These are phyloP conservation scores for Cochlearius cochlearius DNA, from an alignment of 2,113 vertebrate genomes.

Conservation along the genomic window DNA sequence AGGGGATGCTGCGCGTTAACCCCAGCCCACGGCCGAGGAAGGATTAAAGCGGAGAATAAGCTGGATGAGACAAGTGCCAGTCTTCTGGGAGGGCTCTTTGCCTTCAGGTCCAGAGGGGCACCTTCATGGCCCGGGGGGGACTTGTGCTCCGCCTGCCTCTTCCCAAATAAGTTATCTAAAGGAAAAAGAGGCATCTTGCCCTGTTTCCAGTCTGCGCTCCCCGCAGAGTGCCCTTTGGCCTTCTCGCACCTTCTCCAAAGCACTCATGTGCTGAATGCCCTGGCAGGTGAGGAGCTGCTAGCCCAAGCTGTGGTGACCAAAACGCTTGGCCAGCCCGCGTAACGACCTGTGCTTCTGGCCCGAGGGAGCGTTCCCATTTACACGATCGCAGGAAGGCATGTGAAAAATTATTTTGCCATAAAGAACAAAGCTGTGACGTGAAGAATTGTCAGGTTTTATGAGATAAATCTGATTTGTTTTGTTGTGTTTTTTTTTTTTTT, in stretches of 20 bases:
- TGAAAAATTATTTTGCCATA: not conserved
- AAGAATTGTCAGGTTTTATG: not conserved
- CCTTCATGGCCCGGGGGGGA: not conserved
- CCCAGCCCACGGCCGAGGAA: rapidly evolving
- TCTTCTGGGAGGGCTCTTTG: not conserved
- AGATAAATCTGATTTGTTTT: not conserved
- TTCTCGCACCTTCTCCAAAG: not conserved
- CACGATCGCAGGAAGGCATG: not conserved
- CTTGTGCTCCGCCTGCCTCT: not conserved
- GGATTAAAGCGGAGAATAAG: not conserved
- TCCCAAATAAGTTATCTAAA: not conserved
- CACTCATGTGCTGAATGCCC: not conserved
- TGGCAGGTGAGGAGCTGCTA: not conserved
- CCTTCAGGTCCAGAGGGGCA: not conserved
- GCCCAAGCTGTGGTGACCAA: not conserved
- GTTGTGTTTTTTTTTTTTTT: not conserved
- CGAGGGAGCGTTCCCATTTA: not conserved
- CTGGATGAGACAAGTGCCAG: not conserved
- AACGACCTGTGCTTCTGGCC: not conserved
- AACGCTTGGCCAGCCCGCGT: not conserved
- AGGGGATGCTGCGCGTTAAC: not conserved
- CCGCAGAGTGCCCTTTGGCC: not conserved
- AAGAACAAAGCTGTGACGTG: not conserved
- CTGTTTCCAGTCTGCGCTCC: not conserved
- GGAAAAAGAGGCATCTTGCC: not conserved